phyloP scores from a whole-genome alignment of 2,888 invertebrate genomes.

The Arrhopalites spinosus region DNA sequence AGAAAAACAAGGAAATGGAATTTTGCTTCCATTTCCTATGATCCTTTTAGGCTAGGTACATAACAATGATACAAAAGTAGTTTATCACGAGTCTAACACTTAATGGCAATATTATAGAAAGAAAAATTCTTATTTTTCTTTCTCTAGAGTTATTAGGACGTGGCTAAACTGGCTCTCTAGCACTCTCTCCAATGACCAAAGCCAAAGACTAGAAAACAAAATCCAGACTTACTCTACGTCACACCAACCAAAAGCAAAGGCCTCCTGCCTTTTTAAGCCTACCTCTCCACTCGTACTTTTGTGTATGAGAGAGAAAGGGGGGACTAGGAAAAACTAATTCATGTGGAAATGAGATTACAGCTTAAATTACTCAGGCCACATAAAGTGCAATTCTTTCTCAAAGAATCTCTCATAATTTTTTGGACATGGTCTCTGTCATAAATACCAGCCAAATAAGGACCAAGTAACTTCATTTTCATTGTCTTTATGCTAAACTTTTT shows the following conservation, averaged over 20 bases:
- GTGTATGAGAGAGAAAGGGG: background rate
- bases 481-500: slow-evolving; percentile 6
- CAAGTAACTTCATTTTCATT: slow-evolving; percentile 11
- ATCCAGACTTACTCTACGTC: too few species aligned
- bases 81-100: background rate
- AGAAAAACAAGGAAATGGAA: background rate
- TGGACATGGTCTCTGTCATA: background rate
- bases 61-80: background rate
- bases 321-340: slow-evolving; percentile 13
- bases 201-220: background rate
- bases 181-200: background rate
- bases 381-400: slow-evolving; percentile 29
- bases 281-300: background rate
- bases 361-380: slow-evolving; percentile 23
- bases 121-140: too few species aligned
- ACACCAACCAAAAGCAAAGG: too few species aligned
- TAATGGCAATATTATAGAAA: background rate
- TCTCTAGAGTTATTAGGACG: background rate
- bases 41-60: background rate
- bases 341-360: slow-evolving; percentile 37
- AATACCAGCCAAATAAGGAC: slow-evolving; percentile 20
- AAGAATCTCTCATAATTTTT: slow-evolving; percentile 31
- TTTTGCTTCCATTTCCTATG: background rate
- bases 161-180: too few species aligned
- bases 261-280: too few species aligned